Percentiles rank a stretch among this genome's conserved stretches.
Conservation (phyloP, 2,888 invertebrate genomes). For the Dynastes tityus region DNA sequence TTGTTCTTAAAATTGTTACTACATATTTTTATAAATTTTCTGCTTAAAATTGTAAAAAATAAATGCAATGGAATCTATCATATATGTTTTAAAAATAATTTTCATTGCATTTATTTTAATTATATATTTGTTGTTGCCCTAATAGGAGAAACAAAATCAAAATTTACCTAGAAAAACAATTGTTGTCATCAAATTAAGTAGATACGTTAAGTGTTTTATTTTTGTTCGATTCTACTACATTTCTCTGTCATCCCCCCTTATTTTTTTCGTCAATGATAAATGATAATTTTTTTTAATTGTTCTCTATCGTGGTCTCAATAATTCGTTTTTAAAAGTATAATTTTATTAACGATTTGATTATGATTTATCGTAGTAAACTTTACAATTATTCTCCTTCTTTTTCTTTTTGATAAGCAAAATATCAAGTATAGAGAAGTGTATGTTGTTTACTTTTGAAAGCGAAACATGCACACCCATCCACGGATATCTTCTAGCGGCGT, state of each 20-base stretch:
- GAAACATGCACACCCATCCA: slow-evolving; percentile 17
- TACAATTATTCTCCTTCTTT: not conserved
- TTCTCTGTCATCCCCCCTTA: not conserved
- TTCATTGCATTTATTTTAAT: slow-evolving; percentile 31
- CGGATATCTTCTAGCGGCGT: slow-evolving; percentile 23
- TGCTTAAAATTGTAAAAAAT: slow-evolving; percentile 2
- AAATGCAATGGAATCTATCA: slow-evolving; percentile 3
- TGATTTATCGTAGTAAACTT: not conserved
- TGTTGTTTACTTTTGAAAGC: slow-evolving; percentile 19
- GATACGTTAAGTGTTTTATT: not conserved
- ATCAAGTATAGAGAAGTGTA: not conserved
- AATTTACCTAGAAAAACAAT: not conserved
- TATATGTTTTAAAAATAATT: slow-evolving; percentile 8
- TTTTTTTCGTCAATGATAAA: slow-evolving; percentile 15
- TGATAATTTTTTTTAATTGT: slow-evolving; percentile 24
- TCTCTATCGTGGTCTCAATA: slow-evolving; percentile 20
- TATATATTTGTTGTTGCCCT: slow-evolving; percentile 38
- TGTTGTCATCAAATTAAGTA: slow-evolving; percentile 3
- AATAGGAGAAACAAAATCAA: slow-evolving; percentile 16
- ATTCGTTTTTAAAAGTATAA: slow-evolving; percentile 26
- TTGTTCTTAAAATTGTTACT: slow-evolving; percentile 49
- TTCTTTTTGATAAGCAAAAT: not conserved
- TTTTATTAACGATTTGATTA: not conserved
- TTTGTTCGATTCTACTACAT: slow-evolving; percentile 5
- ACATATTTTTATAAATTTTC: slow-evolving; percentile 52